Evolutionary conservation across 2,888 invertebrate genomes (phyloP), one percentile per base, ranked within the genome.

Genomic region (Orchesellides sinensis): DNA sequence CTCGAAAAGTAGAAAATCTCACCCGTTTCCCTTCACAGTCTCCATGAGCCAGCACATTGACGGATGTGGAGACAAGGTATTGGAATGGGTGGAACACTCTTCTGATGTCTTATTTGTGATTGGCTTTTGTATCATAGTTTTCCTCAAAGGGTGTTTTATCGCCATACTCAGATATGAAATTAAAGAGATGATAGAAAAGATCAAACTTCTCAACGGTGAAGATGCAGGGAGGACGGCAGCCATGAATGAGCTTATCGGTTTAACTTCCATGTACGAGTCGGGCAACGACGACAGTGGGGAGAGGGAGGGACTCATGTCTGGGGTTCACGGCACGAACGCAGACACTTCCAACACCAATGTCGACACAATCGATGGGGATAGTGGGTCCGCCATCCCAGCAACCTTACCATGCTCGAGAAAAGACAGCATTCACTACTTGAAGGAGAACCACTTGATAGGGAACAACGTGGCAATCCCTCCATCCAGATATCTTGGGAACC

Each of bases 91-190:
- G 66, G 92, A 94, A 87, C 92, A 94, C 89, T 95, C 95, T 56
- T 95, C 96, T 68, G 95, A 96, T 90, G 92, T 95, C 83, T 92
- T 96, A 78, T 95, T 90, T 84, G 90, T 95, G 81, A 90, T 96
- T 88, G 96, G 96, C 80, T 96, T 95, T 90, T 96, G 96, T 91
- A 96, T 96, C 85, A 94, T 96, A 89, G 95, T 96, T 89, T 96
- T 96, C 91, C 92, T 96, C 88, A 96, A 96, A 91, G 92, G 96
- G 90, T 95, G 96, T 92, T 96, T 96, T 92, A 93, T 96, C 86
- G 96, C 95, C 84, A 95, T 96, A 88, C 92, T 96, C 88, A 93
- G 95, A 86, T 91, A 89, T 88, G 88, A 88, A 86, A 86, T 88
- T 84, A 86, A 84, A 68, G 88, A 88, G 56, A 88, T 88, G 88